Base-by-base conservation (phyloP, 2,888 invertebrate species). In the Melanostoma scalare region DNA sequence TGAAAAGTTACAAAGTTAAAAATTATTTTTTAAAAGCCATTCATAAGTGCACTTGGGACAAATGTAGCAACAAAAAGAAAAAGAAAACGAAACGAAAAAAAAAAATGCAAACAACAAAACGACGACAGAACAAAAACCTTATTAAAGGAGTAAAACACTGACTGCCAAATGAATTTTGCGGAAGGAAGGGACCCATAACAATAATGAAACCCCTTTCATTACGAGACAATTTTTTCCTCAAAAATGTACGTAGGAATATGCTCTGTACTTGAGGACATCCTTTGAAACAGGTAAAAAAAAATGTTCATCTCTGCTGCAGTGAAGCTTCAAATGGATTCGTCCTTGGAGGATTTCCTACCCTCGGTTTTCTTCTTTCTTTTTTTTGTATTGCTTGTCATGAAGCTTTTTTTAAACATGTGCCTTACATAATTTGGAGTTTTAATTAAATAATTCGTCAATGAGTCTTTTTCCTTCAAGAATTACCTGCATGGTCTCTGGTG, bases 1-100 rank as follows among this genome's bases (percentile, higher is more conserved):
- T 82, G 68, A 82, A 82, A 82, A 63, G 63, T 73, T 73, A 69
- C 78, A 63, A 63, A 78, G 68, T 52, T 55, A 71, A 77, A 77
- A 61, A 61, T 56, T 56, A 68, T 69, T 75, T 80, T 82, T 55
- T 68, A 56, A 73, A 72, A 82, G 63, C 82, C 73, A 63, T 74
- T 36, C 63, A 55, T 82, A 82, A 82, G 82, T 82, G 82, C 82
- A 82, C 82, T 78, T 82, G 82, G 78, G 82, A 78, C 73, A 82
- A 73, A 78, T 72, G 60, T 76, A 67, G 61, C 68, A 72, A 65
- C 31, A 48, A 58, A 67, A 44, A 44, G 42, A 53, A 30, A 65
- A 40, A 30, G 20, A 1, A 20, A 20, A 20, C 20, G 20, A 20
- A 20, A 20, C 20, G 20, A 20, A 20, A 20, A 56, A 40, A 55